A percentile compares a stretch with the other conserved stretches of the same genome.
These are phyloP conservation scores for Pollenia labialis DNA, from an alignment of 2,888 invertebrate genomes.

Conservation along the genomic window DNA sequence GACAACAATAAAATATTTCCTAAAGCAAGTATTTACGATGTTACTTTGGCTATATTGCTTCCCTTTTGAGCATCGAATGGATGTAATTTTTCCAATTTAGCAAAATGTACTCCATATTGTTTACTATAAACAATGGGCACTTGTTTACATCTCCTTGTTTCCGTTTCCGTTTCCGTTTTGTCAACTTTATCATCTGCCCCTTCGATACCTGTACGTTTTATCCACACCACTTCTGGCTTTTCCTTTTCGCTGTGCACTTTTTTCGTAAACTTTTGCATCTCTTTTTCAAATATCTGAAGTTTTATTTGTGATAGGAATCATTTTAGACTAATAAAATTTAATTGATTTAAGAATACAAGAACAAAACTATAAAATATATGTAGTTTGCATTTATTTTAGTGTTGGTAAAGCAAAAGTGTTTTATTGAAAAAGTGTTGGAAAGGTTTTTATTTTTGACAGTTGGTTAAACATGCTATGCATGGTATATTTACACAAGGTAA, in stretches of 20 bases:
- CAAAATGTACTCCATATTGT: conserved; percentile 92
- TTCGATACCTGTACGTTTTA: conserved; percentile 67
- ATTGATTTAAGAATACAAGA: conserved; percentile 1
- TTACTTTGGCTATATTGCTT: conserved; percentile 89
- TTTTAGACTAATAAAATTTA: conserved; percentile 12
- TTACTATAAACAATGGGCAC: conserved; percentile 91
- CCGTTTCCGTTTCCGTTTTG: conserved; percentile 59
- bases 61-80: conserved; percentile 96
- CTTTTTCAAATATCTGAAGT: not conserved
- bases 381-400: conserved; percentile 24
- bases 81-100: conserved; percentile 93
- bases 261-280: conserved; percentile 76
- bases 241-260: conserved; percentile 76
- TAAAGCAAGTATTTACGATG: not conserved
- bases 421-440: not conserved
- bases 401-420: conserved; percentile 41
- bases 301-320: conserved; percentile 2
- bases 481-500: too few relatives aligned
- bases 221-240: conserved; percentile 75
- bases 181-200: not conserved
- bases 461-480: too few relatives aligned
- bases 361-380: not conserved
- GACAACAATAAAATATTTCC: not conserved
- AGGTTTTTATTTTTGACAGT: not conserved
- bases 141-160: conserved; percentile 48